These are phyloP conservation scores for Diaphora mendica DNA, from an alignment of 2,888 invertebrate species.

Conservation along the genomic window DNA sequence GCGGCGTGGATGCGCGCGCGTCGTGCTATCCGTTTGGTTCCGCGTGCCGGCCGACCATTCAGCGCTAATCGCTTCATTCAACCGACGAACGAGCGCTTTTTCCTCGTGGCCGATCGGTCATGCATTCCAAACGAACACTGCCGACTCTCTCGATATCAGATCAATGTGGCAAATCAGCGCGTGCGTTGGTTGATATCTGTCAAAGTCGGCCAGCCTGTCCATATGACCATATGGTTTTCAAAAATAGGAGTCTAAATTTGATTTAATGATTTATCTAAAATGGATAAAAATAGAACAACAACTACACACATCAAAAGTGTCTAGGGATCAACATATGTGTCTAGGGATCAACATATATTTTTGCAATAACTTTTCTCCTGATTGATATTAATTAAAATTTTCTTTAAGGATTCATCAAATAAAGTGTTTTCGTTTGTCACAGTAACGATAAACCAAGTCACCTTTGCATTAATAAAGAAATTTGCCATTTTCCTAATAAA, in stretches of 20 bases:
- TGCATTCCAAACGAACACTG: conserved; percentile 78
- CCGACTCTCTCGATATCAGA: conserved; percentile 65
- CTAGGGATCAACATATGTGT: no score
- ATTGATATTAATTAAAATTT: no score
- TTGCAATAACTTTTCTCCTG: no score
- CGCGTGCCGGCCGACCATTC: conserved; percentile 80
- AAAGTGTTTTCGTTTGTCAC: no score
- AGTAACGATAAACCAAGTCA: no score
- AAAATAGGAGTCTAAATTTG: not conserved
- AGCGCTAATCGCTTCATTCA: conserved; percentile 86
- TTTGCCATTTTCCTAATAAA: no score
- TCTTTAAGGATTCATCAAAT: no score
- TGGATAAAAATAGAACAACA: not conserved
- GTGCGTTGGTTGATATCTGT: conserved; percentile 33
- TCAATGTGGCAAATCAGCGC: conserved; percentile 67
- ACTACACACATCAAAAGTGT: no score
- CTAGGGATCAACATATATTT: no score
- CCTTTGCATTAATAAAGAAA: no score
- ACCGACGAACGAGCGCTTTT: conserved; percentile 75
- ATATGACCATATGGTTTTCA: not conserved
- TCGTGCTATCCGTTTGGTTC: conserved; percentile 79
- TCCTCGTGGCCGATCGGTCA: conserved; percentile 80
- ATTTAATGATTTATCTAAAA: not conserved
- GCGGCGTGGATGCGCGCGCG: conserved; percentile 70
- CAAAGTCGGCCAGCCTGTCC: not conserved